These are phyloP conservation scores for Ectropis grisescens DNA, from an alignment of 1,140 invertebrate genomes.

Conservation along the genomic window DNA sequence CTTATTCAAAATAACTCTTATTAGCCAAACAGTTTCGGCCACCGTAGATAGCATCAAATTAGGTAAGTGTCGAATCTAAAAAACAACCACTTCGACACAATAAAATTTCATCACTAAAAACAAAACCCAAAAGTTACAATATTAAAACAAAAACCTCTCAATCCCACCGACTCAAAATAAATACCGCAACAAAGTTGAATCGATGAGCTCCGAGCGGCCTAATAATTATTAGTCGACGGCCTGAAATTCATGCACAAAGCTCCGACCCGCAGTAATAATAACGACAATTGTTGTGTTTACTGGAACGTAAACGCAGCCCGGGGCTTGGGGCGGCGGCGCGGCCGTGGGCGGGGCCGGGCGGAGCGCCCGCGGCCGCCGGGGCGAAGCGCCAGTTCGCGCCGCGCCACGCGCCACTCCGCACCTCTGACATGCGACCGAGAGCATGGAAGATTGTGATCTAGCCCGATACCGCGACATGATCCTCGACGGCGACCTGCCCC, in stretches of 20 bases:
- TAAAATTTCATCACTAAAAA: too few species aligned
- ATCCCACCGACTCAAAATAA: slow-evolving; percentile 28
- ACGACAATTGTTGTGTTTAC: slow-evolving; percentile 69
- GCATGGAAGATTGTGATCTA: slow-evolving; percentile 61
- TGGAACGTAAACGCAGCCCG: slow-evolving; percentile 58
- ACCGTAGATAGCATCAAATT: too few species aligned
- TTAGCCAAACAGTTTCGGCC: too few species aligned
- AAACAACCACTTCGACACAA: too few species aligned
- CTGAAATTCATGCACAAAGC: slow-evolving; percentile 69
- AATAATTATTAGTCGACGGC: slow-evolving; percentile 67
- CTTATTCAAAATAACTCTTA: too few species aligned
- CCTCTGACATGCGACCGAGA: slow-evolving; percentile 54
- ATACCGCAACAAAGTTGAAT: slow-evolving; percentile 60
- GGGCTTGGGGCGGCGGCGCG: slow-evolving; percentile 19
- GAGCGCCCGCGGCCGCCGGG: slow-evolving; percentile 9
- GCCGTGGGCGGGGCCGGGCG: slow-evolving; percentile 30
- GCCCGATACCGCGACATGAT: slow-evolving; percentile 61
- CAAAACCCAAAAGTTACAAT: too few species aligned
- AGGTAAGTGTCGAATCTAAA: too few species aligned
- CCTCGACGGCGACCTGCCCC: slow-evolving; percentile 55
- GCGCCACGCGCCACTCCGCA: slow-evolving; percentile 43
- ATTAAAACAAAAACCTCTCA: too few species aligned
- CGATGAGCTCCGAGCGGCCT: slow-evolving; percentile 46
- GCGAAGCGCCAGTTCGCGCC: slow-evolving; percentile 30
- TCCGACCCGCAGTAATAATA: slow-evolving; percentile 67